phyloP scores from a whole-genome alignment of 2,888 invertebrate species.

The Ditylenchus weischeri region DNA sequence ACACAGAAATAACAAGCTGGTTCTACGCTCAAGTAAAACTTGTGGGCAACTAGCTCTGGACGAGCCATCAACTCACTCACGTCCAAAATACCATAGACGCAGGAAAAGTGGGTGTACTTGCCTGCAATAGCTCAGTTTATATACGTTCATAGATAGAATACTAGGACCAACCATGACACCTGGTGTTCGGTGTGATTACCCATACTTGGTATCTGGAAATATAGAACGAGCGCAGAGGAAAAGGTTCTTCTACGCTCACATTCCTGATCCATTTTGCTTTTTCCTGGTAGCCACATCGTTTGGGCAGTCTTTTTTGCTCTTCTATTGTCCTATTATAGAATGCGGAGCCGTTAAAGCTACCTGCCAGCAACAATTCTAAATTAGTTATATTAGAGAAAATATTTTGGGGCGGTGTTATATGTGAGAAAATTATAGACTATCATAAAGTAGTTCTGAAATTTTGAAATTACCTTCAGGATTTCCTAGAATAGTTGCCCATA shows the following conservation, averaged over 20 bases:
- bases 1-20: constrained; percentile 5
- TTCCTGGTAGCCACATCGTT: background rate
- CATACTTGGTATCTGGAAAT: constrained; percentile 20
- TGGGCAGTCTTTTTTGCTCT: constrained; percentile 1
- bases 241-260: constrained; percentile 13
- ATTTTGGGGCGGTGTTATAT: no score
- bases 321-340: background rate
- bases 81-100: constrained; percentile 10
- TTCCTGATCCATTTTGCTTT: background rate
- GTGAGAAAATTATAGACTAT: no score
- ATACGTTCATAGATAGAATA: background rate
- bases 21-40: constrained; percentile 11
- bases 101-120: constrained; percentile 10
- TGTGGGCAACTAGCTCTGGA: constrained; percentile 11
- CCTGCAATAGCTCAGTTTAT: background rate
- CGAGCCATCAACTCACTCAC: background rate
- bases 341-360: constrained; percentile 12
- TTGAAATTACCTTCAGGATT: constrained; percentile 19
- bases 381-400: background rate
- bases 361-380: constrained; percentile 10
- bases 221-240: constrained; percentile 13
- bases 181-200: constrained; percentile 10
- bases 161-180: constrained; percentile 17
- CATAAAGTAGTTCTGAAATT: no score
- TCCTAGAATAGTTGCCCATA: constrained; percentile 17